Evolutionary conservation across 2,797 vertebrate species (phyloP).

Genomic region (Catostomus latipinnis): DNA sequence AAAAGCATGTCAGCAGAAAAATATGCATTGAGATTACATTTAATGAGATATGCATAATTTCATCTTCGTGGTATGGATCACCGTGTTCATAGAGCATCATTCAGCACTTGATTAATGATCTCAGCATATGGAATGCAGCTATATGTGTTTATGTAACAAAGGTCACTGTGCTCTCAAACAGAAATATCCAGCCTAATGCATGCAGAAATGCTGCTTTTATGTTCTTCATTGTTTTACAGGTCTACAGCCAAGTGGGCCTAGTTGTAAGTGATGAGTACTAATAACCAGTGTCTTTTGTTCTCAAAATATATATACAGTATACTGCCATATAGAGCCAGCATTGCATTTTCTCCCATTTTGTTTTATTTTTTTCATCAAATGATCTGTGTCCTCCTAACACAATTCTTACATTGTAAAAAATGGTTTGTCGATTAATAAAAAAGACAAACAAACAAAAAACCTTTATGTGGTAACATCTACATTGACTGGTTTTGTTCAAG

Average conservation of each 20-base stretch:
- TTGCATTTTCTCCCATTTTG: too few species aligned
- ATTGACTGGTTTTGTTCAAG: too few species aligned
- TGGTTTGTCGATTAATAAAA: too few species aligned
- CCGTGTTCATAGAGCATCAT: slow-evolving; percentile 28
- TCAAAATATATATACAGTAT: too few species aligned
- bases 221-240: neutral
- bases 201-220: slow-evolving; percentile 7
- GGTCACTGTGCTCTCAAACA: slow-evolving; percentile 12
- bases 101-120: slow-evolving; percentile 46
- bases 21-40: slow-evolving; percentile 43
- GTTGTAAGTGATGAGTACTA: neutral
- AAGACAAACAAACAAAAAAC: too few species aligned
- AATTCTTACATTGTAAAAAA: too few species aligned
- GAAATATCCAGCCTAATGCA: neutral
- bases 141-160: slow-evolving; percentile 2
- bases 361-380: too few species aligned
- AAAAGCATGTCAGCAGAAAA: slow-evolving; percentile 54
- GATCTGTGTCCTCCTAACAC: too few species aligned
- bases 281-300: neutral
- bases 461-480: too few species aligned
- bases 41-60: slow-evolving; percentile 49
- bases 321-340: too few species aligned
- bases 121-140: slow-evolving; percentile 43
- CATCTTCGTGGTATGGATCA: slow-evolving; percentile 33
- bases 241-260: too few species aligned